Conservation (phyloP, 2,888 invertebrate species). For the Metallyticus violacea region DNA sequence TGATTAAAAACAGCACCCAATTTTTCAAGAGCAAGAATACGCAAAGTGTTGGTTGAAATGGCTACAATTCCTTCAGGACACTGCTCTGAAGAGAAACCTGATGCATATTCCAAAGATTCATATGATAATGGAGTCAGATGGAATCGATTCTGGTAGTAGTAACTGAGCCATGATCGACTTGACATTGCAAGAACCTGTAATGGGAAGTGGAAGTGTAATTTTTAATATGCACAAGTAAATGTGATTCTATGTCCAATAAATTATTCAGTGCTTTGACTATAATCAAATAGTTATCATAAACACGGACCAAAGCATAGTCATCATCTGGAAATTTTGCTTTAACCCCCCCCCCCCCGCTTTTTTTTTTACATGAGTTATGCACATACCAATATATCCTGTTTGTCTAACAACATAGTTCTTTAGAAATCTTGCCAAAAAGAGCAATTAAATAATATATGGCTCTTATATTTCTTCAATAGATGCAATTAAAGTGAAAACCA, state of each 20-base stretch:
- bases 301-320: slow-evolving; percentile 29
- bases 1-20: slow-evolving; percentile 98
- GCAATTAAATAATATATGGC: too few relatives aligned
- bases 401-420: too few relatives aligned
- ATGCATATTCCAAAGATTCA: slow-evolving; percentile 94
- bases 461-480: too few relatives aligned
- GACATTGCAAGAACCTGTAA: slow-evolving; percentile 85
- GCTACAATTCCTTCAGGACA: slow-evolving; percentile 99
- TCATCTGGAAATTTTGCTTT: background rate
- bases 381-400: too few relatives aligned
- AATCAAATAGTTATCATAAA: slow-evolving; percentile 23
- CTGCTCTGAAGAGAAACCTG: slow-evolving; percentile 92
- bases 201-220: background rate
- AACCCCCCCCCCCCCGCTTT: too few relatives aligned
- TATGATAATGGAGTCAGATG: slow-evolving; percentile 95
- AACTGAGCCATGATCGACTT: slow-evolving; percentile 96
- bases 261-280: slow-evolving; percentile 19
- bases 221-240: background rate
- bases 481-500: too few relatives aligned
- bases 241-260: background rate
- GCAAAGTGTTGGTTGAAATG: slow-evolving; percentile 93
- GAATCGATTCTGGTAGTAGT: slow-evolving; percentile 95
- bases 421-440: too few relatives aligned
- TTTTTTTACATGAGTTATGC: too few relatives aligned
- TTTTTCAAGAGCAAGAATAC: slow-evolving; percentile 97